phyloP scores from a whole-genome alignment of 1,140 invertebrate genomes.

The Reticulitermes speratus region DNA sequence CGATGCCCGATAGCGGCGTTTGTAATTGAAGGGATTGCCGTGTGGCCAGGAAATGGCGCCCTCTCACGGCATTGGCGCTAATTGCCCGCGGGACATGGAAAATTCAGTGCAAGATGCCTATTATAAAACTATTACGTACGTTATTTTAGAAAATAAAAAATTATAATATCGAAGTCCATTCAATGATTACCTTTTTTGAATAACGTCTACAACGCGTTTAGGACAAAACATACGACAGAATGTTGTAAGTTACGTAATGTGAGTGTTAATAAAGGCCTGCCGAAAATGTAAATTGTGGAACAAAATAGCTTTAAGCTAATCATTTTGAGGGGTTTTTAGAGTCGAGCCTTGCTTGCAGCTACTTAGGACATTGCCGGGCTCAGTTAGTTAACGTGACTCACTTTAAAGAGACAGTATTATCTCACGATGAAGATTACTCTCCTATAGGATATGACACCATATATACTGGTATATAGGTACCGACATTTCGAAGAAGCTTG shows the following conservation, averaged over 20 bases:
- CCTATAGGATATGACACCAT: too few species aligned
- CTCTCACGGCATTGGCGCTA: not conserved
- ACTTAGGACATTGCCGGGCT: too few species aligned
- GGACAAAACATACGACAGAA: not conserved
- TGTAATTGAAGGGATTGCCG: not conserved
- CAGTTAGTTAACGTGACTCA: too few species aligned
- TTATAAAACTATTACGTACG: constrained; percentile 8
- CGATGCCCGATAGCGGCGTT: not conserved
- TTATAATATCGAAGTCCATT: not conserved
- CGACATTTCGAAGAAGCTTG: too few species aligned
- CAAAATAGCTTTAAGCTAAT: not conserved
- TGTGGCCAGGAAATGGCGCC: not conserved
- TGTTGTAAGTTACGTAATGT: too few species aligned
- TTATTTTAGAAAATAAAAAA: not conserved
- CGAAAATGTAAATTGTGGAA: not conserved
- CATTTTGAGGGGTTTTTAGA: not conserved
- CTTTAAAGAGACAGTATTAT: too few species aligned
- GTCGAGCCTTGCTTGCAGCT: too few species aligned
- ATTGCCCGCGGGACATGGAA: not conserved
- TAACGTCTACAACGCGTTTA: not conserved
- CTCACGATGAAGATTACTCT: too few species aligned
- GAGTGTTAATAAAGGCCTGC: not conserved
- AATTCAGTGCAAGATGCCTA: not conserved
- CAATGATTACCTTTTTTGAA: not conserved
- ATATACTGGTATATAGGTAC: too few species aligned